These are phyloP conservation scores for Chaetodon trifascialis DNA, from an alignment of 2,113 vertebrate genomes.

Conservation along the genomic window DNA sequence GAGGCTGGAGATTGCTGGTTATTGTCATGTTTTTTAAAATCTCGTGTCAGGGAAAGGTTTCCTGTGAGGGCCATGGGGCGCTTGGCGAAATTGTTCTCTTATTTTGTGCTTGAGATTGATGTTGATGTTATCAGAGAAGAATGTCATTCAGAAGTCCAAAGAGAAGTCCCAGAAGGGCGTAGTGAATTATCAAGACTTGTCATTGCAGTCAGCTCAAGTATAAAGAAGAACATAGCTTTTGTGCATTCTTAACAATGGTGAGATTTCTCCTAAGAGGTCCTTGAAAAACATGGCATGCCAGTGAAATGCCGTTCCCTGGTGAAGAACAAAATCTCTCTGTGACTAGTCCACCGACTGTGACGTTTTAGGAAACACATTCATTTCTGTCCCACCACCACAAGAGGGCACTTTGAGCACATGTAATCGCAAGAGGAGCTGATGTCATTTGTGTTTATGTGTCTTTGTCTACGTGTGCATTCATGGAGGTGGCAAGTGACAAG, in stretches of 20 bases:
- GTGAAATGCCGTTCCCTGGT: not conserved
- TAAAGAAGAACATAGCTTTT: not conserved
- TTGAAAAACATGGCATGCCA: conserved; percentile 39
- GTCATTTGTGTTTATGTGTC: conserved; percentile 34
- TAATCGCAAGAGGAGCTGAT: conserved; percentile 31
- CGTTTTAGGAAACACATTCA: conserved; percentile 36
- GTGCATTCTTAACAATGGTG: not conserved
- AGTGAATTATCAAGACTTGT: not conserved
- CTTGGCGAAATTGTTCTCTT: not conserved
- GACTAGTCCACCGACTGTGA: not conserved
- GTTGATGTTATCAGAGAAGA: conserved; percentile 80
- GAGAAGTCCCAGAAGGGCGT: conserved; percentile 82
- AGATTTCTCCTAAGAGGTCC: not conserved
- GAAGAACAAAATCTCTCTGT: not conserved
- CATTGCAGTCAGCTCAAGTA: not conserved
- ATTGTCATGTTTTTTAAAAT: not conserved
- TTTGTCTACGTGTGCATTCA: conserved; percentile 23
- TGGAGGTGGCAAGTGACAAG: not conserved
- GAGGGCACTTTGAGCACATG: conserved; percentile 65
- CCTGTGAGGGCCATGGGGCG: not conserved
- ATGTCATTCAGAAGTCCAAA: conserved; percentile 83
- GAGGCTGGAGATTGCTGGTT: conserved; percentile 9
- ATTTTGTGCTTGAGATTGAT: conserved; percentile 1
- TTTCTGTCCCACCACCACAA: conserved; percentile 60
- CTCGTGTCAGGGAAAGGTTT: not conserved